These are phyloP conservation scores for Acanthopleura granulata DNA, from an alignment of 2,888 invertebrate genomes.

Conservation along the genomic window DNA sequence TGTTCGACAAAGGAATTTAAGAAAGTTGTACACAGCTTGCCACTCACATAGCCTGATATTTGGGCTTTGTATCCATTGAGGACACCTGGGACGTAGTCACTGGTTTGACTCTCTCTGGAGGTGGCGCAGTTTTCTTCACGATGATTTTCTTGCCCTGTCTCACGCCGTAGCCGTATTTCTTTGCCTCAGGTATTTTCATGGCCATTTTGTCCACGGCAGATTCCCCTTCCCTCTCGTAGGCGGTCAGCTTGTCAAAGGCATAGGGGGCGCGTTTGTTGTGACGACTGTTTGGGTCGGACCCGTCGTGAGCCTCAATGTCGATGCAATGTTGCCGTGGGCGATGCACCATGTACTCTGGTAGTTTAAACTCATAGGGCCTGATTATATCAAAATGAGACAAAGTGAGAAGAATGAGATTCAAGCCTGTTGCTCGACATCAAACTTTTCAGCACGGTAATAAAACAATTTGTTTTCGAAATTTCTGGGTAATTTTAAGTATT, in stretches of 20 bases:
- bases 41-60: slow-evolving; percentile 11
- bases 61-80: slow-evolving; percentile 2
- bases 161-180: slow-evolving; percentile 52
- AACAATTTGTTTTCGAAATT: too few species aligned
- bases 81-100: background rate
- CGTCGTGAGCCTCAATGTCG: slow-evolving; percentile 24
- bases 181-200: slow-evolving; percentile 51
- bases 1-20: too few species aligned
- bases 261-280: slow-evolving; percentile 38
- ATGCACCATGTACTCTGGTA: slow-evolving; percentile 66
- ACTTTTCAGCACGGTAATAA: too few species aligned
- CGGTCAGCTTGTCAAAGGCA: slow-evolving; percentile 44
- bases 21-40: too few species aligned
- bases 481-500: too few species aligned
- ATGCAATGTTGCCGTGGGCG: slow-evolving; percentile 69
- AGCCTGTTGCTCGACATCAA: too few species aligned
- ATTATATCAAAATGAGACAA: too few species aligned
- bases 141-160: slow-evolving; percentile 43
- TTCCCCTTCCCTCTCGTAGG: slow-evolving; percentile 46
- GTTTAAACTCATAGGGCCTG: slow-evolving; percentile 55
- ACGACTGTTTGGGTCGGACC: slow-evolving; percentile 24
- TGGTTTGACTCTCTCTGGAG: slow-evolving; percentile 31
- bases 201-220: slow-evolving; percentile 51
- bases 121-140: slow-evolving; percentile 27
- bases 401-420: background rate